These are phyloP conservation scores for Myripristis murdjan DNA, from an alignment of 2,797 vertebrate species.

Conservation along the genomic window DNA sequence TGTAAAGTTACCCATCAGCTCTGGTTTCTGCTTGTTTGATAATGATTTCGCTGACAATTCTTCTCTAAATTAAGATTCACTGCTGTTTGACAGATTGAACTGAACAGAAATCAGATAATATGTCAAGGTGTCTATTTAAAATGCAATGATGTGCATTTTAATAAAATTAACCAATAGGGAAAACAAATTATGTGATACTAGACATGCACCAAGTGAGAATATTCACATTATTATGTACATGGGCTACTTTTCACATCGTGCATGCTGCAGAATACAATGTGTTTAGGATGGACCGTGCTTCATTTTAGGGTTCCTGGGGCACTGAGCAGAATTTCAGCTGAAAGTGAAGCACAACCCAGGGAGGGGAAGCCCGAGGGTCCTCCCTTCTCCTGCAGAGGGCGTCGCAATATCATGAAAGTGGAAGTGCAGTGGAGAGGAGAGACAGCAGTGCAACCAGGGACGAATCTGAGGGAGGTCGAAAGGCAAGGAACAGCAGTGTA, in stretches of 20 bases:
- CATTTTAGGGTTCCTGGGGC: no score
- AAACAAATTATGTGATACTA: not conserved
- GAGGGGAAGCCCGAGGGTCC: not conserved
- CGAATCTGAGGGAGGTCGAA: not conserved
- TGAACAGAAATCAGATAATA: not conserved
- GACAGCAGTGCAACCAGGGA: not conserved
- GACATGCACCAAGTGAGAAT: no score
- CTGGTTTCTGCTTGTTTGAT: not conserved
- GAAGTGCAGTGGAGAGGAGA: not conserved
- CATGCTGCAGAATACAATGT: not conserved
- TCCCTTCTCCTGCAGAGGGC: constrained; percentile 59
- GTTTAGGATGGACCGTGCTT: not conserved
- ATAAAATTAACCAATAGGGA: not conserved
- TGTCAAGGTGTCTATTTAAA: no score
- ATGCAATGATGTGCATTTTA: not conserved
- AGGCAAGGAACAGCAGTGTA: not conserved
- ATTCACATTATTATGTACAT: no score
- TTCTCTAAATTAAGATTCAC: not conserved
- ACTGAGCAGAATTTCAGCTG: not conserved
- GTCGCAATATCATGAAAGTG: constrained; percentile 33
- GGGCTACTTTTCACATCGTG: not conserved
- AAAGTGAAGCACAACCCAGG: not conserved
- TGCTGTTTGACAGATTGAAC: not conserved
- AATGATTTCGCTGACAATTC: not conserved
- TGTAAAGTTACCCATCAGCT: no score